These are phyloP conservation scores for Cryptus armator DNA, from an alignment of 2,888 invertebrate species.

Conservation along the genomic window DNA sequence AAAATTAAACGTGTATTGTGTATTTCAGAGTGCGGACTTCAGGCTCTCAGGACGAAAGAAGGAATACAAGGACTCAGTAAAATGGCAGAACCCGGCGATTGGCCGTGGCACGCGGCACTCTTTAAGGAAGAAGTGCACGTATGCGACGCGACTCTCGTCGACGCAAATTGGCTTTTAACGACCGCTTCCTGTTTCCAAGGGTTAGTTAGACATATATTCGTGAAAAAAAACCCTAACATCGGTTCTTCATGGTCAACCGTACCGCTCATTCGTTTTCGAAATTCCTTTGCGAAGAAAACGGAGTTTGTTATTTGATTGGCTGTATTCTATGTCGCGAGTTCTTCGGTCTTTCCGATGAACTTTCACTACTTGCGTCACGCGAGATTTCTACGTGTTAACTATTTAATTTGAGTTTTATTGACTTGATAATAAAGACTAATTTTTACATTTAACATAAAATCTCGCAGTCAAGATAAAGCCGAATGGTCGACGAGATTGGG, in stretches of 20 bases:
- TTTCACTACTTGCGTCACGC: no score
- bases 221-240: not conserved
- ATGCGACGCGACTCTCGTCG: constrained; percentile 94
- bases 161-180: constrained; percentile 93
- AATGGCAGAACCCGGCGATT: constrained; percentile 93
- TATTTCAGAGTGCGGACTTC: constrained; percentile 89
- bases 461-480: constrained; percentile 91
- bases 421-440: no score
- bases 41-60: constrained; percentile 86
- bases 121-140: constrained; percentile 94
- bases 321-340: no score
- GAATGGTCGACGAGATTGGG: constrained; percentile 95
- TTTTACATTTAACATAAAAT: not conserved
- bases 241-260: not conserved
- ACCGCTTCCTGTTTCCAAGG: constrained; percentile 94
- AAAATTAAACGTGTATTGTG: not conserved
- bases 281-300: not conserved
- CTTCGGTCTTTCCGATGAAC: no score
- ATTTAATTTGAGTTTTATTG: no score
- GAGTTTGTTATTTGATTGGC: no score
- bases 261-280: not conserved
- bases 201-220: constrained; percentile 75
- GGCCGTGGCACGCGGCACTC: constrained; percentile 97
- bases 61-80: constrained; percentile 88
- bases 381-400: no score